These are phyloP conservation scores for Volucella inflata DNA, from an alignment of 2,888 invertebrate genomes.

Conservation along the genomic window DNA sequence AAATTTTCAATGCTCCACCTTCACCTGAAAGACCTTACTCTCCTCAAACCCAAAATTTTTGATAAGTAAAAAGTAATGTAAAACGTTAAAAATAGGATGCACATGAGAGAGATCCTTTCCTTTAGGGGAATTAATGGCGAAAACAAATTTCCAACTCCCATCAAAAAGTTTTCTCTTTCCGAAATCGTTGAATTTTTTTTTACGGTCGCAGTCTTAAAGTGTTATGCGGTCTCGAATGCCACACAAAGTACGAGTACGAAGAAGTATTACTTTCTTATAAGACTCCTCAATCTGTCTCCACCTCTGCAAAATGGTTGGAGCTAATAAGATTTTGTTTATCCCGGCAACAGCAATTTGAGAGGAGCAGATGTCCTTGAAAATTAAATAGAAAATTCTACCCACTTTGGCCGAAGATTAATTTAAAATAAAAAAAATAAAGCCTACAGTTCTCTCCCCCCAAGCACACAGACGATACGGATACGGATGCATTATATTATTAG, in stretches of 20 bases:
- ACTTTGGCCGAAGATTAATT: slow-evolving; percentile 34
- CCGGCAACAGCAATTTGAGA: slow-evolving; percentile 35
- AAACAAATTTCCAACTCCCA: slow-evolving; percentile 66
- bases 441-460: neutral
- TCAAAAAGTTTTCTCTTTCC: slow-evolving; percentile 55
- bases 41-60: neutral
- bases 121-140: slow-evolving; percentile 48
- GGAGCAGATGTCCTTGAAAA: slow-evolving; percentile 58
- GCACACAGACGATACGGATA: neutral
- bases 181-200: slow-evolving; percentile 52
- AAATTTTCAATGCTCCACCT: slow-evolving; percentile 25
- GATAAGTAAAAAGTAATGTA: slow-evolving; percentile 39
- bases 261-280: slow-evolving; percentile 47
- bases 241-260: slow-evolving; percentile 37
- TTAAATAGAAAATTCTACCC: slow-evolving; percentile 37
- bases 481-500: slow-evolving; percentile 1
- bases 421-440: neutral
- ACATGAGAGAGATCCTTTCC: slow-evolving; percentile 20
- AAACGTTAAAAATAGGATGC: slow-evolving; percentile 42
- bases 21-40: neutral
- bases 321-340: slow-evolving; percentile 59
- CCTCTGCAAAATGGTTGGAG: neutral
- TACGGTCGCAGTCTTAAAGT: slow-evolving; percentile 55
- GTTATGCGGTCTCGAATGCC: slow-evolving; percentile 48
- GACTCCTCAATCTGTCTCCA: neutral